Evolutionary conservation across 2,888 invertebrate species (phyloP).

Genomic region (Heliconius cydno): DNA sequence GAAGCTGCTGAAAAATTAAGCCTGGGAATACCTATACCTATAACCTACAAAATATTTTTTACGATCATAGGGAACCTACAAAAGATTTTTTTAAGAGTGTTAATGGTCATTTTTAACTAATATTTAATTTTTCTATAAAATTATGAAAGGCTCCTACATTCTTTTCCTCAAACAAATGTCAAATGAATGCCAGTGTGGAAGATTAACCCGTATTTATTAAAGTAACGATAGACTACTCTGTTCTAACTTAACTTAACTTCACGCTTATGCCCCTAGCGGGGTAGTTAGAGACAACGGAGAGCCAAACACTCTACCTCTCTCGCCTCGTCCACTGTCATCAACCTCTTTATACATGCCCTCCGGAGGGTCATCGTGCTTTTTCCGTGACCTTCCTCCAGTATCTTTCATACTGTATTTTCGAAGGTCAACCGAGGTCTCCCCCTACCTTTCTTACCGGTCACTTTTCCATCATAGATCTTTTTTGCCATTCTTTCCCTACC

Average conservation of each 20-base stretch:
- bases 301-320: too few species aligned
- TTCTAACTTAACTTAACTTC: not conserved
- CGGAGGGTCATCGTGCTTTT: too few species aligned
- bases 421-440: too few species aligned
- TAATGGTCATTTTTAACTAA: not conserved
- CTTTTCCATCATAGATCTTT: too few species aligned
- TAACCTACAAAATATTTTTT: not conserved
- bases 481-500: too few species aligned
- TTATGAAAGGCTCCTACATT: too few species aligned
- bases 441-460: too few species aligned
- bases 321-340: too few species aligned
- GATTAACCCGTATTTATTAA: not conserved
- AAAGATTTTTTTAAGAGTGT: not conserved
- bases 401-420: too few species aligned
- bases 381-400: too few species aligned
- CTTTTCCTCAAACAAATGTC: not conserved
- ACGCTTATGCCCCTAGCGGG: not conserved
- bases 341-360: too few species aligned
- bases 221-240: not conserved
- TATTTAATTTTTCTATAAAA: not conserved
- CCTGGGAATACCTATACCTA: not conserved
- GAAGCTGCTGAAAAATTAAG: constrained; percentile 13
- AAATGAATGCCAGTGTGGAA: not conserved
- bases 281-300: too few species aligned
- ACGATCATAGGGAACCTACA: not conserved